Evolutionary conservation across 2,888 invertebrate species (phyloP).

Genomic region (Torymus auratus): DNA sequence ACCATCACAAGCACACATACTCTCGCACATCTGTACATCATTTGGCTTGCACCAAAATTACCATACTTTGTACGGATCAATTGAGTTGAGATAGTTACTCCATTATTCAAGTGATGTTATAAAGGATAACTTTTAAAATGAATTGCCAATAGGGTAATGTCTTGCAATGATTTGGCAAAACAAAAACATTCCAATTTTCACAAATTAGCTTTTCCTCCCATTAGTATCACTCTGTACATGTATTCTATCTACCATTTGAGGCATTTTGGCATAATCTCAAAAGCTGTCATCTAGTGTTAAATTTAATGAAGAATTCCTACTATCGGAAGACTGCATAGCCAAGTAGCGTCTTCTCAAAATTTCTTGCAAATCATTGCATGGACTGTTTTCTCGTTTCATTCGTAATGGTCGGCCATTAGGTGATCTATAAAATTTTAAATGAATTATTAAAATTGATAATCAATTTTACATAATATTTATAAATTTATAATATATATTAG

Average conservation of each 20-base stretch:
- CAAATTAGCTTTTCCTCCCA: conserved; percentile 40
- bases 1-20: conserved; percentile 15
- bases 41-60: conserved; percentile 43
- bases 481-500: too few relatives aligned
- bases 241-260: conserved; percentile 36
- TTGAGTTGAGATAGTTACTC: conserved; percentile 37
- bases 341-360: conserved; percentile 72
- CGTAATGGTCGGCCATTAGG: conserved; percentile 72
- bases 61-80: conserved; percentile 20
- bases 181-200: conserved; percentile 52
- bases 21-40: conserved; percentile 35
- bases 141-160: conserved; percentile 35
- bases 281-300: conserved; percentile 70
- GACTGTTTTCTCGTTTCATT: conserved; percentile 72
- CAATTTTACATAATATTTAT: neutral
- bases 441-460: conserved; percentile 24
- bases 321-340: conserved; percentile 72
- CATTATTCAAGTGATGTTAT: neutral
- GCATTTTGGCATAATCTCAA: conserved; percentile 60
- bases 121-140: conserved; percentile 23
- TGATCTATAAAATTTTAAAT: conserved; percentile 65
- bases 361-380: conserved; percentile 74
- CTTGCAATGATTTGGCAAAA: conserved; percentile 35
- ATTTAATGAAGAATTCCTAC: conserved; percentile 68
- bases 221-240: conserved; percentile 44